phyloP scores from a whole-genome alignment of 2,797 vertebrate species.

The Lithobates pipiens region DNA sequence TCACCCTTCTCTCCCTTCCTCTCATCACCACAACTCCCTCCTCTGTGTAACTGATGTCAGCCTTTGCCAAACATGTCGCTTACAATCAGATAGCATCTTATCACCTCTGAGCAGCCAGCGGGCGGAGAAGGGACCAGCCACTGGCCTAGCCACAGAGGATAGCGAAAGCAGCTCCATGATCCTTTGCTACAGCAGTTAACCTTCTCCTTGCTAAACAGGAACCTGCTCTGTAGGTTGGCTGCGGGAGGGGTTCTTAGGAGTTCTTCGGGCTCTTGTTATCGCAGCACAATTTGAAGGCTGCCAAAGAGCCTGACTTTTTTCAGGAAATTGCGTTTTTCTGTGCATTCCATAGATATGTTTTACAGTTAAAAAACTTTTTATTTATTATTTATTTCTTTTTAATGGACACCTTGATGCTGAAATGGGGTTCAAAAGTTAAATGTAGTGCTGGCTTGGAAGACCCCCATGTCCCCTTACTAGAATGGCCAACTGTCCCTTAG shows the following conservation, averaged over 20 bases:
- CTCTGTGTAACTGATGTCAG: conserved; percentile 57
- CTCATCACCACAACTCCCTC: conserved; percentile 44
- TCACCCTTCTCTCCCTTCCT: conserved; percentile 28
- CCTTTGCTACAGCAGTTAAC: conserved; percentile 38
- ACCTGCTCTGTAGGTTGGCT: not conserved
- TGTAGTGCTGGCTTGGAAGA: not conserved
- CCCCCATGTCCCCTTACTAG: not conserved
- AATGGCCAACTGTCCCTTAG: not conserved
- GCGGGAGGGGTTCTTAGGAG: not conserved
- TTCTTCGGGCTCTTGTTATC: not conserved
- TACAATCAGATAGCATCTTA: conserved; percentile 60
- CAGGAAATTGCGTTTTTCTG: not conserved
- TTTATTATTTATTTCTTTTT: too few species aligned
- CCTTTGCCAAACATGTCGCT: conserved; percentile 52
- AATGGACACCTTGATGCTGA: not conserved
- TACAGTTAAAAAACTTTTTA: not conserved
- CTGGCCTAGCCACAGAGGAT: conserved; percentile 45
- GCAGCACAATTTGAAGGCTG: not conserved
- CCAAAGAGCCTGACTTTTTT: not conserved
- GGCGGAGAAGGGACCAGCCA: conserved; percentile 51
- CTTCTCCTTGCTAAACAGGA: not conserved
- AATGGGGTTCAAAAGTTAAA: not conserved
- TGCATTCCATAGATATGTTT: not conserved
- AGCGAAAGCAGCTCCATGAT: conserved; percentile 34
- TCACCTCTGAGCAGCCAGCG: conserved; percentile 47